These are phyloP conservation scores for Stenichneumon culpator DNA, from an alignment of 2,888 invertebrate genomes.

Conservation along the genomic window DNA sequence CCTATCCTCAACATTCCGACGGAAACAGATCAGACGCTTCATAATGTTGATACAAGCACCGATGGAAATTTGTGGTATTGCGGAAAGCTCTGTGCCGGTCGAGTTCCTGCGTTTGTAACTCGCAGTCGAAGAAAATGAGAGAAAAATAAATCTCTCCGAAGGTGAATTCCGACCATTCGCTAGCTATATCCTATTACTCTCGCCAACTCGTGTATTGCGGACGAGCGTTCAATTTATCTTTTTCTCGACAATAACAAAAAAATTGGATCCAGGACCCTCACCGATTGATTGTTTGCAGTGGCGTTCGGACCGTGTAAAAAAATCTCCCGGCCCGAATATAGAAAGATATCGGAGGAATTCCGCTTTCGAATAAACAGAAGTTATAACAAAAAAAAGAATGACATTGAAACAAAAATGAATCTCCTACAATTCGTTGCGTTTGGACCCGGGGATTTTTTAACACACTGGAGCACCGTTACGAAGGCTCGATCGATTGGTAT, in stretches of 20 bases:
- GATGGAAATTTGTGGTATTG: constrained; percentile 4
- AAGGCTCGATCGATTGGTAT: too few relatives aligned
- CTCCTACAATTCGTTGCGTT: too few relatives aligned
- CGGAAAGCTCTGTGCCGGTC: neutral
- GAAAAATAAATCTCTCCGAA: neutral
- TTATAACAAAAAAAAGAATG: too few relatives aligned
- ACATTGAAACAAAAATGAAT: too few relatives aligned
- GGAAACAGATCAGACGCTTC: constrained; percentile 42
- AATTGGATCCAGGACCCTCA: neutral
- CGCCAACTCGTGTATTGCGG: neutral
- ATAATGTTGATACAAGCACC: constrained; percentile 19
- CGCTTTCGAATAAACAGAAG: too few relatives aligned
- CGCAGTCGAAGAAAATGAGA: neutral
- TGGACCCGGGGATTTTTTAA: neutral
- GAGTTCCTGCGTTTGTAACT: constrained; percentile 6
- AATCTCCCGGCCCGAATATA: too few relatives aligned
- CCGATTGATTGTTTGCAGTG: neutral
- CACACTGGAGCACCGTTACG: too few relatives aligned
- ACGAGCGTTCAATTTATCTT: neutral
- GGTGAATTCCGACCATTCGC: neutral
- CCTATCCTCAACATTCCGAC: constrained; percentile 11
- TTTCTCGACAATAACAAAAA: neutral
- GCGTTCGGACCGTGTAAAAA: too few relatives aligned
- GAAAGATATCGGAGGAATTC: too few relatives aligned
- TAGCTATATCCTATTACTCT: neutral